Percentiles rank a stretch among this genome's conserved stretches.
Conservation (phyloP, 2,888 invertebrate species). For the Cantharis rustica region DNA sequence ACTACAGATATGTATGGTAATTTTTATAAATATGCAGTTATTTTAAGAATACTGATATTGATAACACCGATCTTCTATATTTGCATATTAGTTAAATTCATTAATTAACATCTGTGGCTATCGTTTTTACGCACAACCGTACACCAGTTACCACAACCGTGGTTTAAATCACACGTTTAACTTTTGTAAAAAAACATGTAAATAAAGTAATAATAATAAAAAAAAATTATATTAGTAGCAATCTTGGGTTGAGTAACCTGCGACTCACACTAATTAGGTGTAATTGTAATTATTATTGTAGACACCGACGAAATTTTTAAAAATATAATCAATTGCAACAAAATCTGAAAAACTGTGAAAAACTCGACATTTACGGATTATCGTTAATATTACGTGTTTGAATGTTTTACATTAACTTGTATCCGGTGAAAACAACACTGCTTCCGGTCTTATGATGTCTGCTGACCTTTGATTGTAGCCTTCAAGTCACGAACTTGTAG, state of each 20-base stretch:
- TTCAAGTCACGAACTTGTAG: conserved; percentile 29
- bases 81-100: too few relatives aligned
- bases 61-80: not conserved
- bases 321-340: not conserved
- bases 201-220: too few relatives aligned
- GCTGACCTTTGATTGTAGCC: conserved; percentile 22
- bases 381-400: conserved; percentile 12
- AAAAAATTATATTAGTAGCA: too few relatives aligned
- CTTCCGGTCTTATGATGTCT: conserved; percentile 29
- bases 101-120: not conserved
- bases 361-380: not conserved
- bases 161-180: not conserved
- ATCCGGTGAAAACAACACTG: conserved; percentile 30
- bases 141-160: too few relatives aligned
- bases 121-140: too few relatives aligned
- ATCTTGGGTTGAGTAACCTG: too few relatives aligned
- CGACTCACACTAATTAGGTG: too few relatives aligned
- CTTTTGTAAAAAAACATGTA: too few relatives aligned
- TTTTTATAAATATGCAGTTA: not conserved
- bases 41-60: not conserved
- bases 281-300: not conserved
- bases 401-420: conserved; percentile 22
- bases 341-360: not conserved
- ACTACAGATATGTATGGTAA: not conserved
- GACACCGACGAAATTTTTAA: too few relatives aligned